These are phyloP conservation scores for Plumapathes pennacea DNA, from an alignment of 92 coral and sea anemone species.

Conservation along the genomic window DNA sequence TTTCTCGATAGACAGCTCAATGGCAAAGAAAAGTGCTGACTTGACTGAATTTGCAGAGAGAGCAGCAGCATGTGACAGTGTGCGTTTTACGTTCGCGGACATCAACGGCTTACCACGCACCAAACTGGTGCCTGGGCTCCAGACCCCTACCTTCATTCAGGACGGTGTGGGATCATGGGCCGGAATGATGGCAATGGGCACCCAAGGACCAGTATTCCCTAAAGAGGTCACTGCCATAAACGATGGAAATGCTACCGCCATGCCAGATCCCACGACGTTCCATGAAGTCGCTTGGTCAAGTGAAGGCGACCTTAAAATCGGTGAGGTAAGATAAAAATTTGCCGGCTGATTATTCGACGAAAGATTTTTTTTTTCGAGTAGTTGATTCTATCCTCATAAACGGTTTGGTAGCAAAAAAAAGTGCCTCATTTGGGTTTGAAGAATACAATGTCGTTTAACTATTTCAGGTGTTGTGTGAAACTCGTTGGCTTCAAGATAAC, in stretches of 20 bases:
- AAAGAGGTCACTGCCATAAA: background rate
- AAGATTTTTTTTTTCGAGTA: too few species aligned
- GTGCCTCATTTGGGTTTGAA: too few species aligned
- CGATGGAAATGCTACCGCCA: background rate
- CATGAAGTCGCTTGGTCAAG: slow-evolving; percentile 9
- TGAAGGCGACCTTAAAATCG: slow-evolving; percentile 13
- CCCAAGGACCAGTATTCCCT: background rate
- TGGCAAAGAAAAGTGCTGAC: too few species aligned
- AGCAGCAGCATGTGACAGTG: slow-evolving; percentile 11
- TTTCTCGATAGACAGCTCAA: too few species aligned
- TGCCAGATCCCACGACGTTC: slow-evolving; percentile 13
- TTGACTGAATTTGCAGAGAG: background rate
- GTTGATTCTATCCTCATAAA: too few species aligned
- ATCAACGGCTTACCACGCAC: slow-evolving; percentile 14
- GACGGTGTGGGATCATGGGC: slow-evolving; percentile 11
- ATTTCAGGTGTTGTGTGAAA: too few species aligned
- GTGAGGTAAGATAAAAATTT: slow-evolving; percentile 14
- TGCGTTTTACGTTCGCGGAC: slow-evolving; percentile 12
- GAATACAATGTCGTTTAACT: too few species aligned
- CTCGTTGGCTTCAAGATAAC: slow-evolving; percentile 9
- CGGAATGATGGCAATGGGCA: background rate
- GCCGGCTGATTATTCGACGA: too few species aligned
- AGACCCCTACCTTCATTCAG: background rate
- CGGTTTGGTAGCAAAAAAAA: too few species aligned
- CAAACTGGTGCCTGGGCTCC: slow-evolving; percentile 3